A percentile compares a stretch with the other conserved stretches of the same genome.
These are phyloP conservation scores for Trichomycterus rosablanca DNA, from an alignment of 2,113 vertebrate species.

Conservation along the genomic window DNA sequence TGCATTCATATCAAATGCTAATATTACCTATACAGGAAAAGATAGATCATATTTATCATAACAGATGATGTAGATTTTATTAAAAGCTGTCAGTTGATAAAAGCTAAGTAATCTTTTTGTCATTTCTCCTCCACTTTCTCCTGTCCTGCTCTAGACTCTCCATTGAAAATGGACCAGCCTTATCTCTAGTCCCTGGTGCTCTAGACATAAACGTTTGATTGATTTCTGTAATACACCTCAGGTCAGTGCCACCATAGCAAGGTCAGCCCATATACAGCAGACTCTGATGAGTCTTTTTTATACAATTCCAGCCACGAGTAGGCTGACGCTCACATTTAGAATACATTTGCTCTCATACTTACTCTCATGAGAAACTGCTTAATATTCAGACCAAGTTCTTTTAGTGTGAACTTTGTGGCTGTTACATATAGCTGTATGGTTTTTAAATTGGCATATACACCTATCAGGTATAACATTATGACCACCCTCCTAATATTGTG, in stretches of 20 bases:
- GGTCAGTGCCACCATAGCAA: constrained; percentile 44
- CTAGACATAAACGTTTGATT: constrained; percentile 45
- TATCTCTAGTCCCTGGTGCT: constrained; percentile 22
- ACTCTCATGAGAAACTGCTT: no score
- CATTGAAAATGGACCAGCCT: constrained; percentile 13
- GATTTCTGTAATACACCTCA: constrained; percentile 47
- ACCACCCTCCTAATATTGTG: no score
- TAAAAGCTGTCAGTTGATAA: constrained; percentile 30
- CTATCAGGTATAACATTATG: no score
- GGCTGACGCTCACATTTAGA: constrained; percentile 1
- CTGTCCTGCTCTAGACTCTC: constrained; percentile 7
- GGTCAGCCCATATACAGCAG: constrained; percentile 39
- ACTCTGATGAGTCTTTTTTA: constrained; percentile 37
- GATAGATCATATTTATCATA: constrained; percentile 11
- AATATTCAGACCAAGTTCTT: no score
- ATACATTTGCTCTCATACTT: no score
- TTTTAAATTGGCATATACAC: no score
- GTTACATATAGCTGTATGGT: no score
- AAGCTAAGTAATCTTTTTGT: constrained; percentile 17
- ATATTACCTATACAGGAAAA: constrained; percentile 1
- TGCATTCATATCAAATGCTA: no score
- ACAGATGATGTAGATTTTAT: constrained; percentile 24
- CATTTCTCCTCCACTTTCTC: constrained; percentile 3
- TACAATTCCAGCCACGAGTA: constrained; percentile 9
- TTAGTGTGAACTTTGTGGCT: no score